A percentile compares a stretch with the other conserved stretches of the same genome.
phyloP scores from a whole-genome alignment of 2,797 vertebrate genomes.

The Synaphobranchus kaupii region DNA sequence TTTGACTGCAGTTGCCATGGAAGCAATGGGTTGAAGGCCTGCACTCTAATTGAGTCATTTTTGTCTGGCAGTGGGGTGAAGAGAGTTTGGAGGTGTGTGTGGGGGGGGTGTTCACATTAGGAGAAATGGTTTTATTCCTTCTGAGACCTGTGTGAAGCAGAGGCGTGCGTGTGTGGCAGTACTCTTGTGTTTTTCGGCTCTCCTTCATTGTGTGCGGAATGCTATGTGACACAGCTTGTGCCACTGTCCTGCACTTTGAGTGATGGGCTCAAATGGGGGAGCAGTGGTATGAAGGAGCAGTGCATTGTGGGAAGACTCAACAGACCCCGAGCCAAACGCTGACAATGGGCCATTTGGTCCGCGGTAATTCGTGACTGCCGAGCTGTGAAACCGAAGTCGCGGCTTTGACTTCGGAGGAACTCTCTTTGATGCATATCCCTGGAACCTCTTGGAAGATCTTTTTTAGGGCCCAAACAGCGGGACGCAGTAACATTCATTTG shows the following conservation, averaged over 20 bases:
- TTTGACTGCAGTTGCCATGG: slow-evolving; percentile 61
- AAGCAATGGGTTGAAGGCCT: slow-evolving; percentile 44
- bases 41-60: slow-evolving; percentile 32
- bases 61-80: slow-evolving; percentile 20
- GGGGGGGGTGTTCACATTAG: not conserved
- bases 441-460: not conserved
- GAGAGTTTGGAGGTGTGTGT: not conserved
- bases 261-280: not conserved
- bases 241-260: not conserved
- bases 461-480: not conserved
- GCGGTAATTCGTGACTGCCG: not conserved
- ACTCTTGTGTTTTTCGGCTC: not conserved
- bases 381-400: not conserved
- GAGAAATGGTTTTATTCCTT: not conserved
- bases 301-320: not conserved
- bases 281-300: not conserved
- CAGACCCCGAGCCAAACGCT: not conserved
- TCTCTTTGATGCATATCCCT: not conserved
- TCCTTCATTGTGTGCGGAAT: not conserved
- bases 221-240: not conserved
- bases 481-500: not conserved
- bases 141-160: not conserved
- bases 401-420: not conserved
- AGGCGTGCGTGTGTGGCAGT: not conserved
- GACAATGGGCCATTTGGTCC: slow-evolving; percentile 9